A percentile compares a stretch with the other conserved stretches of the same genome.
These are phyloP conservation scores for Xenus cinereus DNA, from an alignment of 2,113 vertebrate genomes.

Conservation along the genomic window DNA sequence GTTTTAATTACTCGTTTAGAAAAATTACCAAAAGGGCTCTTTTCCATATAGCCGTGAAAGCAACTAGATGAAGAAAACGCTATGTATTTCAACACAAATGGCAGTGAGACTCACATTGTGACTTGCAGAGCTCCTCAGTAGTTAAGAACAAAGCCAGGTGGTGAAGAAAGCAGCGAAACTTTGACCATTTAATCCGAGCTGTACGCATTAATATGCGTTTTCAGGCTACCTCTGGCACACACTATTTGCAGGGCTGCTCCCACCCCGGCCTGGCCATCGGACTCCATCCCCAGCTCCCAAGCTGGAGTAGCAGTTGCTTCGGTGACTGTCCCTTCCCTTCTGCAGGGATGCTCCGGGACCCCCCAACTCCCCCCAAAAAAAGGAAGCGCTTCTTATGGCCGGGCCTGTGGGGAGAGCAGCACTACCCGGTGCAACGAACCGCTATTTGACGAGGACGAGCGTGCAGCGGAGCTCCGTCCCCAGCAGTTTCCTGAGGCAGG, in stretches of 20 bases:
- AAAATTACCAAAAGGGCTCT: neutral
- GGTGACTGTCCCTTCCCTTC: neutral
- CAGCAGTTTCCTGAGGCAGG: neutral
- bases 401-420: neutral
- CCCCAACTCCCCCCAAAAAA: rapidly evolving
- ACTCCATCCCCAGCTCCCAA: neutral
- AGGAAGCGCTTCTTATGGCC: no score
- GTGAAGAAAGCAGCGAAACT: rapidly evolving
- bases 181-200: rapidly evolving
- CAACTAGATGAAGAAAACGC: neutral
- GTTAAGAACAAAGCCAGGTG: rapidly evolving
- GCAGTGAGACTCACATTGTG: rapidly evolving
- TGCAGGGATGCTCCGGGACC: neutral
- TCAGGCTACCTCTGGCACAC: neutral
- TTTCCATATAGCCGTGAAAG: neutral
- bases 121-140: rapidly evolving
- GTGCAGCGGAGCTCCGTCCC: no score
- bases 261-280: neutral
- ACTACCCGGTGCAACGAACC: neutral
- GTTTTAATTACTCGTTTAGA: neutral
- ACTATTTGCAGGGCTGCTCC: rapidly evolving
- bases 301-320: neutral
- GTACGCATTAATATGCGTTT: rapidly evolving
- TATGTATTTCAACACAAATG: rapidly evolving
- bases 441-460: no score